These are phyloP conservation scores for Ginglymostoma cirratum DNA, from an alignment of 2,113 vertebrate genomes.

Conservation along the genomic window DNA sequence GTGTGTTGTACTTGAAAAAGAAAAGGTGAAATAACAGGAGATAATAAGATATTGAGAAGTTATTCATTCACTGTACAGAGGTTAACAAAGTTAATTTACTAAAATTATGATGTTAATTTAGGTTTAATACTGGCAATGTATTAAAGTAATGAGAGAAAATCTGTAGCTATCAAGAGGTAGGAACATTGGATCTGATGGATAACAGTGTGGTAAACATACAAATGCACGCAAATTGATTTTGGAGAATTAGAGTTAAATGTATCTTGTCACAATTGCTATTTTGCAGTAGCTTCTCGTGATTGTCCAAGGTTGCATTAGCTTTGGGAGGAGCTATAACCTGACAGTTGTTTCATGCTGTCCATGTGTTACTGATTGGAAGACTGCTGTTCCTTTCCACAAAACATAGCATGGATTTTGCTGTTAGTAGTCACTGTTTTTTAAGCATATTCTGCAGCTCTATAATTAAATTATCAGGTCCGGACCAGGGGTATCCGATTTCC, in stretches of 20 bases:
- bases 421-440: background rate
- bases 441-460: background rate
- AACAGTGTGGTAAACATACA: background rate
- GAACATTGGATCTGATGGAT: background rate
- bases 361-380: background rate
- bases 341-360: background rate
- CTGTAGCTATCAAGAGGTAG: background rate
- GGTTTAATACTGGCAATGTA: background rate
- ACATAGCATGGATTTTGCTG: background rate
- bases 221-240: background rate
- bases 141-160: background rate
- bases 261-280: background rate
- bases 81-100: background rate
- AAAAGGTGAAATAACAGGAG: background rate
- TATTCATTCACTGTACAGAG: background rate
- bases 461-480: background rate
- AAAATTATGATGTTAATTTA: background rate
- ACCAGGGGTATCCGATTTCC: background rate
- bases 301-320: background rate
- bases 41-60: background rate
- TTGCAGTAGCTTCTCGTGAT: background rate
- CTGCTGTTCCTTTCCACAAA: background rate
- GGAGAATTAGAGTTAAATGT: background rate
- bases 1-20: background rate
- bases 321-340: background rate